These are phyloP conservation scores for Apistogramma diplotaenia DNA, from an alignment of 2,113 vertebrate genomes.

Conservation along the genomic window DNA sequence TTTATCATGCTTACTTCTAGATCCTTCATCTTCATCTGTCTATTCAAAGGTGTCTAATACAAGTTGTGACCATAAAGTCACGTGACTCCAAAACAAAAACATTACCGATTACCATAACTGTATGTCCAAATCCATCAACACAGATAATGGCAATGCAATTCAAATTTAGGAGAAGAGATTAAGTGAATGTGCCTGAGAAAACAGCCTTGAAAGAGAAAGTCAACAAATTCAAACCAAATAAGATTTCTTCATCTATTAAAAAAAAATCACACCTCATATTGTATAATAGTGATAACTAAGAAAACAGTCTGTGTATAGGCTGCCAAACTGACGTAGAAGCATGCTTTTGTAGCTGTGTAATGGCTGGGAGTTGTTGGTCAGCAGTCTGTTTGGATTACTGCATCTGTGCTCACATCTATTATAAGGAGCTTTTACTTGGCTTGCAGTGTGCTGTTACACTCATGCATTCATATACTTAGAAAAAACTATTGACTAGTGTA, in stretches of 20 bases:
- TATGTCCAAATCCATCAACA: background rate
- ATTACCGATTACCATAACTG: no score
- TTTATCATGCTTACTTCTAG: slow-evolving; percentile 2
- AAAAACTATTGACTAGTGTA: no score
- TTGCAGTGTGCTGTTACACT: no score
- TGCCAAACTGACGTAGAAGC: background rate
- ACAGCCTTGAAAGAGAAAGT: background rate
- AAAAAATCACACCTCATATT: no score
- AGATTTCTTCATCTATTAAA: no score
- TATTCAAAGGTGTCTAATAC: background rate
- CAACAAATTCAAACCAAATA: no score
- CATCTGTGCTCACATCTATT: no score
- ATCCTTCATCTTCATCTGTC: background rate
- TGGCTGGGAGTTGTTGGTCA: no score
- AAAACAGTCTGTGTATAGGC: background rate
- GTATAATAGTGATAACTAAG: background rate
- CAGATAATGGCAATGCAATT: background rate
- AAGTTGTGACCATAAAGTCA: background rate
- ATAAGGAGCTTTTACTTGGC: no score
- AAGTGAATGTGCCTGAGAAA: background rate
- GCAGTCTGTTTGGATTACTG: no score
- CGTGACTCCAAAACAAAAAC: no score
- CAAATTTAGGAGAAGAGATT: background rate
- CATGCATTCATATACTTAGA: no score
- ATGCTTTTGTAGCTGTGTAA: background rate